Conservation (phyloP, 2,888 invertebrate genomes). For the Salpingus planirostris region DNA sequence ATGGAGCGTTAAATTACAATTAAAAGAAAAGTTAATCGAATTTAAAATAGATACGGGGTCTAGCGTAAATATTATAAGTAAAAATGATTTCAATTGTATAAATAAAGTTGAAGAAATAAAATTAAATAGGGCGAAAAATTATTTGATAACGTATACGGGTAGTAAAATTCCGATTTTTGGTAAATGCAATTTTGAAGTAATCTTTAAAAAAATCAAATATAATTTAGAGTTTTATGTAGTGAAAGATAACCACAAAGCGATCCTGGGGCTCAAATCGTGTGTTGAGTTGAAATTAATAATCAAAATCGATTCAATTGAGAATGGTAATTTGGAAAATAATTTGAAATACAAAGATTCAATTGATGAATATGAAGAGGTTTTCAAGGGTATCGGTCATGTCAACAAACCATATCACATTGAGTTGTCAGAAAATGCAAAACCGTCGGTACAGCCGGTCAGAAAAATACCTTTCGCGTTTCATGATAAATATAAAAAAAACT, state of each 20-base stretch:
- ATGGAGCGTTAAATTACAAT: neutral
- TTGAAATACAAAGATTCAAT: conserved; percentile 8
- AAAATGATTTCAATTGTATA: conserved; percentile 1
- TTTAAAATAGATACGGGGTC: conserved; percentile 9
- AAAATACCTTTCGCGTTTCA: conserved; percentile 6
- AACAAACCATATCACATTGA: conserved; percentile 9
- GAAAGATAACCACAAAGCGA: neutral
- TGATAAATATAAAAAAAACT: conserved; percentile 6
- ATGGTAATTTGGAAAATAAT: neutral
- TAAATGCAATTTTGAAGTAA: conserved; percentile 4
- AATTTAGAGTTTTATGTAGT: conserved; percentile 6
- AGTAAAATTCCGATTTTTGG: neutral
- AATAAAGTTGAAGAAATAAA: neutral
- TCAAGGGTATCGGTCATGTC: conserved; percentile 7
- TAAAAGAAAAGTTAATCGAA: neutral
- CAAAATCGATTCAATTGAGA: conserved; percentile 2
- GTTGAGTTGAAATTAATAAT: conserved; percentile 7
- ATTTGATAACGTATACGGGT: conserved; percentile 6
- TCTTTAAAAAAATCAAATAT: conserved; percentile 5
- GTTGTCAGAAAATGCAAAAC: conserved; percentile 3
- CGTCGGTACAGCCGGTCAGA: conserved; percentile 8
- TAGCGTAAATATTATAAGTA: conserved; percentile 4
- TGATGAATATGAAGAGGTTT: conserved; percentile 5
- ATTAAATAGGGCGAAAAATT: conserved; percentile 3
- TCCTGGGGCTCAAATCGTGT: conserved; percentile 6